A percentile compares a stretch with the other conserved stretches of the same genome.
phyloP scores from a whole-genome alignment of 2,113 vertebrate species.

The Lonchura striata region DNA sequence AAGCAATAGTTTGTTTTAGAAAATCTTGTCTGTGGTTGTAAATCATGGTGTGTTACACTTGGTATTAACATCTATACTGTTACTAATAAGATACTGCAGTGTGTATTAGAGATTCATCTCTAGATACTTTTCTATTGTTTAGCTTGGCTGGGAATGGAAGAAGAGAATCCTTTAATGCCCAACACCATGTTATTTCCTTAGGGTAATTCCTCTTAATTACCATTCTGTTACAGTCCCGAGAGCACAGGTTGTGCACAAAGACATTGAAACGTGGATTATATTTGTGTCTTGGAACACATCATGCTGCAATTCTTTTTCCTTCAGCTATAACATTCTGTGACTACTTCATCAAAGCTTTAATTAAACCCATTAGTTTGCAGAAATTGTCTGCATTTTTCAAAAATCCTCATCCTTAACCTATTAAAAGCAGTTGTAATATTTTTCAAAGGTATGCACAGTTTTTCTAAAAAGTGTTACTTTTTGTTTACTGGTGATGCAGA shows the following conservation, averaged over 20 bases:
- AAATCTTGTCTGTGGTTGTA: neutral
- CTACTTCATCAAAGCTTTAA: constrained; percentile 40
- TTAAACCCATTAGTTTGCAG: constrained; percentile 37
- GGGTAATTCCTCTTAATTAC: constrained; percentile 57
- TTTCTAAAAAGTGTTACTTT: neutral
- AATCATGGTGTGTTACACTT: neutral
- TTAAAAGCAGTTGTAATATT: neutral
- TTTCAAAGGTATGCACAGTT: neutral
- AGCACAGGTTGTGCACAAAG: constrained; percentile 14
- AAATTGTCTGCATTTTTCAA: neutral
- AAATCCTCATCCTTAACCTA: neutral
- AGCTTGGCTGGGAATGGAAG: neutral
- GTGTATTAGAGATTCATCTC: neutral
- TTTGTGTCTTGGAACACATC: constrained; percentile 28
- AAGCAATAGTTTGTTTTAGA: neutral
- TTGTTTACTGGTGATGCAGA: neutral
- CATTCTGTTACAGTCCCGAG: neutral
- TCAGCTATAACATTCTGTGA: constrained; percentile 30
- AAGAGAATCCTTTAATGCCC: constrained; percentile 37
- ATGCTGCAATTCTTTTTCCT: constrained; percentile 28
- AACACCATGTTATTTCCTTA: constrained; percentile 28
- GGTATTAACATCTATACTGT: neutral
- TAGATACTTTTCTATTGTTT: neutral
- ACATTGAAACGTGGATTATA: constrained; percentile 7
- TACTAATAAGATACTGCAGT: neutral